These are phyloP conservation scores for Caenorhabditis inopinata DNA, from an alignment of 1,140 invertebrate genomes.

Conservation along the genomic window DNA sequence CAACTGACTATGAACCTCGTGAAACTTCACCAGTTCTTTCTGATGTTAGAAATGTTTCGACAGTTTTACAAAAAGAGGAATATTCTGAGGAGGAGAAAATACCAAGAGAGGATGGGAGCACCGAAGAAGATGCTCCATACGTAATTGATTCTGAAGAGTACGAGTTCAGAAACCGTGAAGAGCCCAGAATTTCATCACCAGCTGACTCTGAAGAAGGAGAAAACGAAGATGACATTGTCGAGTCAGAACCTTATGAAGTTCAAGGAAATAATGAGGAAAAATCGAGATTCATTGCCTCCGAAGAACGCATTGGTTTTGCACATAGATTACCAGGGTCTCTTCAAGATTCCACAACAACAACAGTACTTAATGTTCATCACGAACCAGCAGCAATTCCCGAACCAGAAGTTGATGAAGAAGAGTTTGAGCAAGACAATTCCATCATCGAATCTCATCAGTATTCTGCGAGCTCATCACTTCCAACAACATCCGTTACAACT, in stretches of 20 bases:
- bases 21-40: background rate
- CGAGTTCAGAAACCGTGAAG: background rate
- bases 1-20: background rate
- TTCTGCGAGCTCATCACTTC: background rate
- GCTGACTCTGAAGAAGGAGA: background rate
- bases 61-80: background rate
- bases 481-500: background rate
- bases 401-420: constrained; percentile 17
- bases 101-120: background rate
- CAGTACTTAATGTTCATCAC: constrained; percentile 8
- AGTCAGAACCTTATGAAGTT: background rate
- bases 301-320: background rate
- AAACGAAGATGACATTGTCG: background rate
- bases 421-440: background rate
- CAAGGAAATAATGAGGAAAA: background rate
- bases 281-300: background rate
- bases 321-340: background rate
- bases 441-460: constrained; percentile 9
- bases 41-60: background rate
- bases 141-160: constrained; percentile 29
- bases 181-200: constrained; percentile 21
- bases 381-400: constrained; percentile 17
- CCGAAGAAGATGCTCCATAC: constrained; percentile 2
- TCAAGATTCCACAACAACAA: background rate
- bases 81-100: background rate